A percentile compares a stretch with the other conserved stretches of the same genome.
These are phyloP conservation scores for Drosophila borborema DNA, from an alignment of 2,888 invertebrate genomes.

Conservation along the genomic window DNA sequence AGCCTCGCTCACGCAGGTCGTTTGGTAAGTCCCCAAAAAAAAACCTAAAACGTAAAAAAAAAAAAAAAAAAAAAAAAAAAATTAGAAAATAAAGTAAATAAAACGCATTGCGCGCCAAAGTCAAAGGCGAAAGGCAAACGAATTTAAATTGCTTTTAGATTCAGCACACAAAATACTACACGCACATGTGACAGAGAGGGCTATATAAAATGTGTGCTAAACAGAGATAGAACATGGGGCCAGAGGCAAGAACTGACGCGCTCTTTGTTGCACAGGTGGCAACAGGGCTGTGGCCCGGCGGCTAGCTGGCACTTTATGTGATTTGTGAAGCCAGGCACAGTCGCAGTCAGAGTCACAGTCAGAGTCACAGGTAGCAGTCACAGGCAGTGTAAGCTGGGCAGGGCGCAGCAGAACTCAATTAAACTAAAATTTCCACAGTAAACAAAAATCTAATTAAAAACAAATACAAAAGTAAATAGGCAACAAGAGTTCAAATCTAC, in stretches of 20 bases:
- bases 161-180: conserved; percentile 50
- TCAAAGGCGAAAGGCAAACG: conserved; percentile 65
- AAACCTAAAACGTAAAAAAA: conserved; percentile 2
- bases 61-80: neutral
- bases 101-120: conserved; percentile 45
- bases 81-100: conserved; percentile 11
- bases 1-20: conserved; percentile 90
- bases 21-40: conserved; percentile 88
- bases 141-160: conserved; percentile 73
- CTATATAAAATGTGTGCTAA: neutral
- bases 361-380: neutral
- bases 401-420: conserved; percentile 69
- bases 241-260: conserved; percentile 55
- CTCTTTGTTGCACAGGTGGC: conserved; percentile 43
- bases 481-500: conserved; percentile 59
- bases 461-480: conserved; percentile 78
- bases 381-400: conserved; percentile 2
- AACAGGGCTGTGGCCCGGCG: conserved; percentile 21
- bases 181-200: conserved; percentile 44
- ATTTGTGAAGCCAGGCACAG: conserved; percentile 45
- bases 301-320: conserved; percentile 36
- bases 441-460: conserved; percentile 81
- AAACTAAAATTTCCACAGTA: conserved; percentile 75
- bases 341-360: conserved; percentile 14
- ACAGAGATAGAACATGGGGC: conserved; percentile 15